Conservation (phyloP, 2,888 invertebrate species). For the Apamea anceps region DNA sequence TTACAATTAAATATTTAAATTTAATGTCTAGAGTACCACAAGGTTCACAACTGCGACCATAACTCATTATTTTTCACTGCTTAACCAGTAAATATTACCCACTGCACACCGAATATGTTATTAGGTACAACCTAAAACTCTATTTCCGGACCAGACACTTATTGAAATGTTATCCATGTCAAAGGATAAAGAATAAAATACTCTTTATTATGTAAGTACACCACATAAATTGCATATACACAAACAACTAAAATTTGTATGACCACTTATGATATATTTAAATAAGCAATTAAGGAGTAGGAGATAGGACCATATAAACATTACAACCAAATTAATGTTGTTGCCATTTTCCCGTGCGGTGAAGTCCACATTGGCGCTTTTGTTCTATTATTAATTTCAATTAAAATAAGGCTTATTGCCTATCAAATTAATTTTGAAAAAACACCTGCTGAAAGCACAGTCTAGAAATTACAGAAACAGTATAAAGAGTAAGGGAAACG, state of each 20-base stretch:
- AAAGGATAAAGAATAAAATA: neutral
- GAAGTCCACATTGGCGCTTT: neutral
- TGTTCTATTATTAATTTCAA: neutral
- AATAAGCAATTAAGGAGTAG: neutral
- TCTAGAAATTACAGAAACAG: constrained; percentile 2
- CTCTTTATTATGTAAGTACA: neutral
- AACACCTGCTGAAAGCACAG: neutral
- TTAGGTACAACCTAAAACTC: neutral
- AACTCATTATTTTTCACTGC: neutral
- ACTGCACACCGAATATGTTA: neutral
- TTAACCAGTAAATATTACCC: neutral
- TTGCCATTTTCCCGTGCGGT: constrained; percentile 31
- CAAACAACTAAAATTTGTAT: neutral
- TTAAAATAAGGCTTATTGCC: neutral
- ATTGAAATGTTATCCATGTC: neutral
- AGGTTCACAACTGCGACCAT: constrained; percentile 14
- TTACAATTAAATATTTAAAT: neutral
- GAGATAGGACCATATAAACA: constrained; percentile 10
- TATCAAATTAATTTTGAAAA: neutral
- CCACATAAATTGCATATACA: neutral
- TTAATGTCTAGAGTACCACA: constrained; percentile 5
- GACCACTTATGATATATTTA: no score
- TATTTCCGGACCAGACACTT: neutral
- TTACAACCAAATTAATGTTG: constrained; percentile 21
- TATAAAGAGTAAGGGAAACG: neutral